A percentile compares a stretch with the other conserved stretches of the same genome.
phyloP scores from a whole-genome alignment of 53 echinoderm and acorn worm genomes.

The Echinometra lucunter region DNA sequence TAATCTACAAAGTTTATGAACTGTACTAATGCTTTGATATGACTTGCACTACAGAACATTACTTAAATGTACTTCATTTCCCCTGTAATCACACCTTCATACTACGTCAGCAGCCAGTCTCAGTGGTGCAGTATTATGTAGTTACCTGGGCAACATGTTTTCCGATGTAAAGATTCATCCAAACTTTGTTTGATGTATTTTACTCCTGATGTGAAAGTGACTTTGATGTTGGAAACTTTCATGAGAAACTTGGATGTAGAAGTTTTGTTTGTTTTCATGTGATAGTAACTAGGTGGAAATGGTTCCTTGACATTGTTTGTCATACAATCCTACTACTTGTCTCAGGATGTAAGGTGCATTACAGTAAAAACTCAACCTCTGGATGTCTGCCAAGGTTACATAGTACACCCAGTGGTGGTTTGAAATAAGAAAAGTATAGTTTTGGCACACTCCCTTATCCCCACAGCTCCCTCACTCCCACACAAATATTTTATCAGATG shows the following conservation, averaged over 20 bases:
- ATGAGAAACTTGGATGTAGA: neutral
- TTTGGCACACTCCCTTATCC: neutral
- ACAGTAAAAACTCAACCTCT: neutral
- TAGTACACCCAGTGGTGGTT: neutral
- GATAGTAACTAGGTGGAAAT: slow-evolving; percentile 7
- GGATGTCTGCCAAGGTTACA: neutral
- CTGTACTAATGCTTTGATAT: neutral
- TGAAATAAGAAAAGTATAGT: neutral
- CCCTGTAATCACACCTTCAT: neutral
- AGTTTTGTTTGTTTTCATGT: slow-evolving; percentile 11
- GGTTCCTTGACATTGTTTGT: neutral
- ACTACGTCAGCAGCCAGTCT: neutral
- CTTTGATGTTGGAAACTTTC: neutral
- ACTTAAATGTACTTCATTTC: neutral
- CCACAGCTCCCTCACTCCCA: too few relatives aligned
- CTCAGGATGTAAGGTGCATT: neutral
- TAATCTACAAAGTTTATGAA: neutral
- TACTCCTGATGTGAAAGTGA: neutral
- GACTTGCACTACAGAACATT: neutral
- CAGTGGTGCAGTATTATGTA: neutral
- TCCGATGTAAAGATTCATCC: neutral
- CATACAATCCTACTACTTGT: neutral
- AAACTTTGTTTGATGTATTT: neutral
- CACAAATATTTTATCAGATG: neutral
- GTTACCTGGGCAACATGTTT: neutral